Evolutionary conservation across 2,113 vertebrate species (phyloP).

Genomic region (Mandrillus leucophaeus): DNA sequence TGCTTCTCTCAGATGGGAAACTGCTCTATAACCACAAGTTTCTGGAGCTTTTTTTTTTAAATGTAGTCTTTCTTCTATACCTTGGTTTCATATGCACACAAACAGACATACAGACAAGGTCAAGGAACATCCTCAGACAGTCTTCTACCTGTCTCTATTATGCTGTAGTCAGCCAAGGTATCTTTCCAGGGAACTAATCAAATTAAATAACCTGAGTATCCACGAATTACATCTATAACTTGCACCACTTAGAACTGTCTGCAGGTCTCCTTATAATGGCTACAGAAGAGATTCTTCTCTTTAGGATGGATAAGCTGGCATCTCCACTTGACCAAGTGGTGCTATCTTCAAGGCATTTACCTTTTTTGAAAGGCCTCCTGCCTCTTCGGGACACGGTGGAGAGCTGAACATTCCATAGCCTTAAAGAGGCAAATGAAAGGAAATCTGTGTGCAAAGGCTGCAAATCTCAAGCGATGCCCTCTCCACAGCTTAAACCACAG

Average conservation of each 20-base stretch:
- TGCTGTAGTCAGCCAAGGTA: neutral
- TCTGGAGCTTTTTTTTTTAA: neutral
- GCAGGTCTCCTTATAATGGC: neutral
- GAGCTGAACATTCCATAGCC: neutral
- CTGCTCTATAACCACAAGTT: neutral
- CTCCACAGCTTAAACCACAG: neutral
- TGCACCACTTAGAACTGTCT: neutral
- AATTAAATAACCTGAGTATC: neutral
- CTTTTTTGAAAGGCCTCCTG: neutral
- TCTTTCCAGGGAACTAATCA: slow-evolving; percentile 5
- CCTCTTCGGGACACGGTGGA: neutral
- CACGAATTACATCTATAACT: neutral
- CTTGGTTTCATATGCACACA: slow-evolving; percentile 5
- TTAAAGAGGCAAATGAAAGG: neutral
- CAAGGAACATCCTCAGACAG: slow-evolving; percentile 3
- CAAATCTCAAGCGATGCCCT: neutral
- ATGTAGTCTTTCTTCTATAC: neutral
- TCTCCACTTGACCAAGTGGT: neutral
- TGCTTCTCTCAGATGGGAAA: neutral
- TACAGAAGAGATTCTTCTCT: neutral
- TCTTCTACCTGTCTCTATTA: neutral
- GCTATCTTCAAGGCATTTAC: neutral
- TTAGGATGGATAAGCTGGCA: neutral
- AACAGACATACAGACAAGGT: neutral
- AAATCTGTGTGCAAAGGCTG: neutral